A percentile compares a stretch with the other conserved stretches of the same genome.
These are phyloP conservation scores for Ianthella basta DNA, from an alignment of 37 sponge, comb jelly and placozoan species.

Conservation along the genomic window DNA sequence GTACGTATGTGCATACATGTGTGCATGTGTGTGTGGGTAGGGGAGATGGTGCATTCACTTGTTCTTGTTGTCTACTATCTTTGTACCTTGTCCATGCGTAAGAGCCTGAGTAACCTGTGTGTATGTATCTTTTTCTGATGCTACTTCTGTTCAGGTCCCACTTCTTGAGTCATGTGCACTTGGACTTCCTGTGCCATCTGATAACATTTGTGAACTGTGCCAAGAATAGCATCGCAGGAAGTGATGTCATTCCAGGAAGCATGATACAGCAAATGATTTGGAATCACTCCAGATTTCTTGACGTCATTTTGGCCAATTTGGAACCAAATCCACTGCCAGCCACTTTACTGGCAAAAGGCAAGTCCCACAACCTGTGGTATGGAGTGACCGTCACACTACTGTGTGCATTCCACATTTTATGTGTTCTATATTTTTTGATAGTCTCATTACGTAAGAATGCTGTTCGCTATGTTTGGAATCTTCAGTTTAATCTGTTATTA, in stretches of 20 bases:
- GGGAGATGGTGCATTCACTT: too few species aligned
- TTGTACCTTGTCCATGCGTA: too few species aligned
- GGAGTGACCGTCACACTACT: too few species aligned
- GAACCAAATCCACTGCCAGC: background rate
- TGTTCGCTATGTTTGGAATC: background rate
- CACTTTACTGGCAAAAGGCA: conserved; percentile 22
- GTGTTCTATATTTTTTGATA: too few species aligned
- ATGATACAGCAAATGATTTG: conserved; percentile 51
- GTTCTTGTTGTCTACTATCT: too few species aligned
- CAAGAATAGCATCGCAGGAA: conserved; percentile 1
- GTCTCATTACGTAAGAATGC: too few species aligned
- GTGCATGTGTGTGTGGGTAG: too few species aligned
- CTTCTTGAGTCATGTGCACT: background rate
- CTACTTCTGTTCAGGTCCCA: conserved; percentile 11
- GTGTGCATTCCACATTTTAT: too few species aligned
- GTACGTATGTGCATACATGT: too few species aligned
- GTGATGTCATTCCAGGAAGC: conserved; percentile 5
- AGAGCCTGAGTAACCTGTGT: too few species aligned
- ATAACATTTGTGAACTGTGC: background rate
- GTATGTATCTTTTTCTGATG: too few species aligned
- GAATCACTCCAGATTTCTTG: conserved; percentile 51
- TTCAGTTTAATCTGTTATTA: background rate
- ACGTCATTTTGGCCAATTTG: conserved; percentile 36
- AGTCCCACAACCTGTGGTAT: background rate
- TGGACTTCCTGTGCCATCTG: background rate